Evolutionary conservation across 2,113 vertebrate species (phyloP).

Genomic region (Salminus brasiliensis): DNA sequence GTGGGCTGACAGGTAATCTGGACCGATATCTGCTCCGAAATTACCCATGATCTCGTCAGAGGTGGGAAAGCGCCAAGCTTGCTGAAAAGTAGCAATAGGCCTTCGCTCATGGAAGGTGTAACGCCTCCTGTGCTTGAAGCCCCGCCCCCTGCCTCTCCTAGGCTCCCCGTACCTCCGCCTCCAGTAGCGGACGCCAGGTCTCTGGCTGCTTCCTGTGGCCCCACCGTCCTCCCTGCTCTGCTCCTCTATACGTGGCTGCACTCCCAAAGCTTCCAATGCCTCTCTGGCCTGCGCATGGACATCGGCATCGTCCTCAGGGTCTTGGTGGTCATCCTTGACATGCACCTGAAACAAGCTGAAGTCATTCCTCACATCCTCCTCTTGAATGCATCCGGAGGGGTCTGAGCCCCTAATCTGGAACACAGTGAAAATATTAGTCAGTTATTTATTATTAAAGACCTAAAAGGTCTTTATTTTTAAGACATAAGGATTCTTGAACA

Average conservation of each 20-base stretch:
- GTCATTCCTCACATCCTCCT: slow-evolving; percentile 74
- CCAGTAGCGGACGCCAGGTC: slow-evolving; percentile 56
- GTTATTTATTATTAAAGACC: neutral
- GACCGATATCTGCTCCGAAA: slow-evolving; percentile 67
- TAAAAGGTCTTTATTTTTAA: too few species aligned
- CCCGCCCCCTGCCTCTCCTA: slow-evolving; percentile 67
- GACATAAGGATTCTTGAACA: too few species aligned
- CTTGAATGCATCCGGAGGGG: slow-evolving; percentile 51
- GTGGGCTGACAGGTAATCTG: slow-evolving; percentile 63
- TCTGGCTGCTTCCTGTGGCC: slow-evolving; percentile 17
- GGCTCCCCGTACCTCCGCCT: slow-evolving; percentile 60
- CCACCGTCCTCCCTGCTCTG: slow-evolving; percentile 52
- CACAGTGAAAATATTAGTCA: slow-evolving; percentile 21
- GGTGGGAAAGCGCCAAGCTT: slow-evolving; percentile 72
- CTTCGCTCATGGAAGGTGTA: slow-evolving; percentile 65
- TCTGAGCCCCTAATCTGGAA: slow-evolving; percentile 67
- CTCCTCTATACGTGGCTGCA: slow-evolving; percentile 39
- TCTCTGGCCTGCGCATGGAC: slow-evolving; percentile 51
- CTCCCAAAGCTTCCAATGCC: slow-evolving; percentile 48
- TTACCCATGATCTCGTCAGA: slow-evolving; percentile 66
- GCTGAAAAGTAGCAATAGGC: slow-evolving; percentile 52
- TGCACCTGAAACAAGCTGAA: slow-evolving; percentile 78
- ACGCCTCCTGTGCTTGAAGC: slow-evolving; percentile 71
- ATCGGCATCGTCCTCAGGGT: slow-evolving; percentile 46
- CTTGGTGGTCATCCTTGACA: slow-evolving; percentile 73